Evolutionary conservation across 1,140 invertebrate genomes (phyloP), one percentile per base, ranked within the genome.

Genomic region (Macrobrachium nipponense): DNA sequence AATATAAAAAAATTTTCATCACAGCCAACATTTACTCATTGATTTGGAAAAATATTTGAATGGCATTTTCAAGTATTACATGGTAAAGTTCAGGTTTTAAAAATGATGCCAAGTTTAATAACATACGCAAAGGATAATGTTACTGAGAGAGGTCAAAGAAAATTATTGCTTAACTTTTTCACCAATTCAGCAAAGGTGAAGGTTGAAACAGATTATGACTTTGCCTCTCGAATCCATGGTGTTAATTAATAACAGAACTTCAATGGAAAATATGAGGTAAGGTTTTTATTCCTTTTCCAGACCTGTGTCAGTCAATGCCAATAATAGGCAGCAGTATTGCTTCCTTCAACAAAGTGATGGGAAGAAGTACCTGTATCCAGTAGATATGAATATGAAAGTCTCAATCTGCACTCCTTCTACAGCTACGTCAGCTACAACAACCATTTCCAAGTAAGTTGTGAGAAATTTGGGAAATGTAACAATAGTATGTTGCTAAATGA

Each of bases 301-400:
- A 83, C 73, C 82, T 68, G 15, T 83, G 60, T 77, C 82, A 17
- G 23, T 44, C 43, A 83, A 83, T 60, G 76, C 75, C 15, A 15
- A 27, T 1, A 36, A 64, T 70, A 83, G 76, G 10, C 72, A 83
- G 73, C 82, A 83, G 44, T 83, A 83, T 61, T 77, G 66, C 20
- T 83, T 76, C 76, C 27, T 83, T 20, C 61, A 83, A n/a, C 72
- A 27, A 51, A 17, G 72, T 66, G 73, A 83, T 66, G 82, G 82
- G 12, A 83, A 51, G 44, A 83, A 76, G 60, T 43, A 77, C 20
- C 66, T 83, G n/a, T 72, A 72, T 6, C 72, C 76, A 20, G 60
- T 83, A 14, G 61, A 72, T 10, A 44, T 83, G n/a, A 60, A 72
- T 76, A 59, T 76, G 14, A 58, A 43, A 27, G 68, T n/a, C 36